These are phyloP conservation scores for Palloptera scutellata DNA, from an alignment of 2,888 invertebrate species.

Conservation along the genomic window DNA sequence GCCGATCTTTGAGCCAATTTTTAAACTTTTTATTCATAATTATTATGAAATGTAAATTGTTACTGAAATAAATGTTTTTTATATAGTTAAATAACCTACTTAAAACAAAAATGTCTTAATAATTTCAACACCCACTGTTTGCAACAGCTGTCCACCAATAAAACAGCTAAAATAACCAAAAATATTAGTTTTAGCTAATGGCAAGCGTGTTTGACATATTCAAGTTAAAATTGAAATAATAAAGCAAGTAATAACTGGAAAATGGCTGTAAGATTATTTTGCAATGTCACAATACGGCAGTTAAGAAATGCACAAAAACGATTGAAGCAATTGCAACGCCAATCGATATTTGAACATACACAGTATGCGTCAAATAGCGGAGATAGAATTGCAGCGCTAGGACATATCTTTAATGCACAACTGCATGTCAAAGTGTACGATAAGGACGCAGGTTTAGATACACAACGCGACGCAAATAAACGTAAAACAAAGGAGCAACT, in stretches of 20 bases:
- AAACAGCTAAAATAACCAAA: too few species aligned
- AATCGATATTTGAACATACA: not conserved
- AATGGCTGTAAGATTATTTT: not conserved
- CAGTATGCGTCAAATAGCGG: not conserved
- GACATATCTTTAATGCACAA: not conserved
- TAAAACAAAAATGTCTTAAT: too few species aligned
- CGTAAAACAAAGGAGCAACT: too few species aligned
- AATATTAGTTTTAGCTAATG: too few species aligned
- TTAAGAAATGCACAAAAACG: not conserved
- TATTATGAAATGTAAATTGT: too few species aligned
- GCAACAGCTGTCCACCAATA: too few species aligned
- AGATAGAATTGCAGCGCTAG: not conserved
- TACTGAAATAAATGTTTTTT: too few species aligned
- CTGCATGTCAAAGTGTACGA: slow-evolving; percentile 53
- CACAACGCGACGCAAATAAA: slow-evolving; percentile 44
- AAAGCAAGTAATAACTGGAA: not conserved
- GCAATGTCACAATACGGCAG: not conserved
- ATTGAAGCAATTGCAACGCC: not conserved
- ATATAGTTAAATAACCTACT: too few species aligned
- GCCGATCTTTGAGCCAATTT: slow-evolving; percentile 7
- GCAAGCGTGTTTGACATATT: too few species aligned
- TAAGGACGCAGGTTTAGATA: slow-evolving; percentile 48
- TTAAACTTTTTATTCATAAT: too few species aligned
- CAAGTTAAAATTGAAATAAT: too few species aligned
- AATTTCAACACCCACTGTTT: too few species aligned